These are phyloP conservation scores for Acronicta psi DNA, from an alignment of 2,888 invertebrate genomes.

Conservation along the genomic window DNA sequence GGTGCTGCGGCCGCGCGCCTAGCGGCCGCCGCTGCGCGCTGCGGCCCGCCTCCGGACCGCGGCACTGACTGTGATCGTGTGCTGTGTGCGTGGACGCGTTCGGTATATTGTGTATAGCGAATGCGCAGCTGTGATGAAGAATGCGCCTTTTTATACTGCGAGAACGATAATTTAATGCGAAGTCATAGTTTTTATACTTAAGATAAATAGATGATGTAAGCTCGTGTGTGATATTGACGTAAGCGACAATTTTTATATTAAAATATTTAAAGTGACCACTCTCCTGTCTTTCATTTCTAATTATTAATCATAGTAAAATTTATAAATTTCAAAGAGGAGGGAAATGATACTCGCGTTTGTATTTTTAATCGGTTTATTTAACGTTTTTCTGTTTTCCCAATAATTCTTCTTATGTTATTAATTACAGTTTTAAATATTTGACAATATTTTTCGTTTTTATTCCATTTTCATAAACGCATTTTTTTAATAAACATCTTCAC, in stretches of 20 bases:
- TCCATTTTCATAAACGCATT: constrained; percentile 88
- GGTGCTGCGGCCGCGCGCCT: constrained; percentile 50
- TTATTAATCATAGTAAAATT: neutral
- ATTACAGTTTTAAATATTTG: constrained; percentile 88
- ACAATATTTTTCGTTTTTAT: constrained; percentile 88
- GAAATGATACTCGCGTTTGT: constrained; percentile 79
- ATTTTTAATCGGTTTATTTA: constrained; percentile 89
- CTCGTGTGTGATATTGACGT: constrained; percentile 88
- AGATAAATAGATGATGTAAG: constrained; percentile 89
- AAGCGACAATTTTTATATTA: constrained; percentile 86
- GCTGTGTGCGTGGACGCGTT: constrained; percentile 78
- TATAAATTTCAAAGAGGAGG: constrained; percentile 9
- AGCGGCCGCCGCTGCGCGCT: constrained; percentile 35
- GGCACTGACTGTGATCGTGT: constrained; percentile 84
- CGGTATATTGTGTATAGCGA: constrained; percentile 84
- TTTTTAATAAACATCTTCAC: constrained; percentile 88
- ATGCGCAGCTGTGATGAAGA: constrained; percentile 82
- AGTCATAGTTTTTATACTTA: constrained; percentile 89
- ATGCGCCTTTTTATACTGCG: constrained; percentile 81
- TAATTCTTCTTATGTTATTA: constrained; percentile 88
- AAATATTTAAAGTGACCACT: constrained; percentile 78
- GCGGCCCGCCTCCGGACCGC: constrained; percentile 60
- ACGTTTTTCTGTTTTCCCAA: constrained; percentile 87
- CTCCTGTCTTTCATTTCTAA: constrained; percentile 49
- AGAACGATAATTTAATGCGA: constrained; percentile 87